Evolutionary conservation across 2,113 vertebrate genomes (phyloP), one percentile per base, ranked within the genome.

Genomic region (Toxotes jaculatrix): DNA sequence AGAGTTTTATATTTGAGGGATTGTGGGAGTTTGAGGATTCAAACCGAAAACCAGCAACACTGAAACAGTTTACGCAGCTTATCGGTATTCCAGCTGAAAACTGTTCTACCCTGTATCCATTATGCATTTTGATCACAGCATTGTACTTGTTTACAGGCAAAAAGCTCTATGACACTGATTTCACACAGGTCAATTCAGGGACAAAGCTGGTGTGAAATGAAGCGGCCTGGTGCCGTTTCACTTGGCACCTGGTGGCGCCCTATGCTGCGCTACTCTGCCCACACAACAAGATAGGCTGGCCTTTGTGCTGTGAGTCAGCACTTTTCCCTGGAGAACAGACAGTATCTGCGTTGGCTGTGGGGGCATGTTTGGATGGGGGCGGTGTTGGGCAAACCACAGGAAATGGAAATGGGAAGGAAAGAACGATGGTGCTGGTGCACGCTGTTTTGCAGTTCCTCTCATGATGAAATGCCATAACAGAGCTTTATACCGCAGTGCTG

Each of bases 221-320:
- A 71, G 65, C 71, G 79, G 85, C 63, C 57, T 6, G 55, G 76
- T 73, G 78, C 53, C 27, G 49, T 68, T 72, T 80, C 64, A 62
- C 64, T 85, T 90, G 85, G 89, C 89, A 78, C 71, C 66, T 53
- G 36, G 76, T 55, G 77, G 63, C n/a, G 17, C 68, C 64, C 74
- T 45, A 8, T 73, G 85, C 80, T 59, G 72, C 62, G 71, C 70
- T 82, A 34, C 40, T 45, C 57, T 42, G 73, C 84, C 89, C 40
- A 88, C 80, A 68, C 77, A 19, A 75, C 77, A 71, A 72, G 42
- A 89, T 74, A 62, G 88, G 87, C 85, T 91, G 23, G 77, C 74
- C 74, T 77, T 85, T 88, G 69, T 83, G 87, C 77, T 84, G 79
- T 93, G 91, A 93, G 90, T 94, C 93, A 94, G 93, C 93, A 94